Evolutionary conservation across 1,140 invertebrate species (phyloP).

Genomic region (Drosophila takahashii): DNA sequence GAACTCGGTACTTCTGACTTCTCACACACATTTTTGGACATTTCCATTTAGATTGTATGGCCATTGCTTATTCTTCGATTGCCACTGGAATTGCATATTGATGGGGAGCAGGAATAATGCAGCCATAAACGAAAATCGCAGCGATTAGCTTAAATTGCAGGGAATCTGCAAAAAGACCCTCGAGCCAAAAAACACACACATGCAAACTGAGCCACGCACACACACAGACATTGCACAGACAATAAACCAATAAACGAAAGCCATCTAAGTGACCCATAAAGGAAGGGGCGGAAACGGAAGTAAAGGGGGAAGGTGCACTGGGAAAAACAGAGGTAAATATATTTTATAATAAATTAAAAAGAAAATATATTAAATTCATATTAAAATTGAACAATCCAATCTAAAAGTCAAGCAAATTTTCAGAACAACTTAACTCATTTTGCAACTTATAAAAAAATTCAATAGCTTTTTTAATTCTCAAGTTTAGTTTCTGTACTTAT

Average conservation of each 20-base stretch:
- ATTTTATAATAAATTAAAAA: too few relatives aligned
- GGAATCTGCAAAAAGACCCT: slow-evolving; percentile 59
- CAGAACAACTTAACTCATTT: too few relatives aligned
- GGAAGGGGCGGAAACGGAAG: slow-evolving; percentile 6
- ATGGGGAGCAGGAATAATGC: slow-evolving; percentile 38
- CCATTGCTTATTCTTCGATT: slow-evolving; percentile 25
- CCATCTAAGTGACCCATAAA: slow-evolving; percentile 58
- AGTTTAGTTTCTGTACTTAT: too few relatives aligned
- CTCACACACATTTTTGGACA: slow-evolving; percentile 1
- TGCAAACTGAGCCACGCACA: slow-evolving; percentile 4
- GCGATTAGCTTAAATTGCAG: slow-evolving; percentile 79
- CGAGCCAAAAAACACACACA: slow-evolving; percentile 25
- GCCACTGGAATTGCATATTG: slow-evolving; percentile 12
- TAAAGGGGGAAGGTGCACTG: not conserved
- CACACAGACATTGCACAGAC: slow-evolving; percentile 58
- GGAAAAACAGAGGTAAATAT: too few relatives aligned
- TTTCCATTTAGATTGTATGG: slow-evolving; percentile 30
- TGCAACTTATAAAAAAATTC: too few relatives aligned
- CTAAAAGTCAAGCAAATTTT: too few relatives aligned
- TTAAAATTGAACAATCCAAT: too few relatives aligned
- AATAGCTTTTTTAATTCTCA: not conserved
- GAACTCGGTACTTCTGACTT: slow-evolving; percentile 5
- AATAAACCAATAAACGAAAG: slow-evolving; percentile 79
- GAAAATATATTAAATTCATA: too few relatives aligned
- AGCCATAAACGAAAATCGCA: slow-evolving; percentile 69